Evolutionary conservation across 2,113 vertebrate species (phyloP), one percentile per base, ranked within the genome.

Genomic region (Pedetes capensis): DNA sequence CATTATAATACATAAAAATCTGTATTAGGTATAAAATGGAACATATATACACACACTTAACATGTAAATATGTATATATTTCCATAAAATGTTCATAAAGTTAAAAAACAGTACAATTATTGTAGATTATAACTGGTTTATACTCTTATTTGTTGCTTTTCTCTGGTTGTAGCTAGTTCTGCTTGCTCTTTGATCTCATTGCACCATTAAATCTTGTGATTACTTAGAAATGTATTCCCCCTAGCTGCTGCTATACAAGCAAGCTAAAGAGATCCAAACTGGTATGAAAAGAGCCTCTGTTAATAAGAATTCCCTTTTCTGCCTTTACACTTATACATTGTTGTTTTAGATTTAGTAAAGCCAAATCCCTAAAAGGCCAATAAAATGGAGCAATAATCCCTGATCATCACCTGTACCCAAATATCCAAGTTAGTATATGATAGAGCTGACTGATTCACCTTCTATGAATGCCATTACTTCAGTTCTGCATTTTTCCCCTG

Each of bases 221-320:
- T 96, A 97, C 97, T 98, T 96, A 91, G 98, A 97, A 97, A 98
- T 96, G 92, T 97, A 97, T 85, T 95, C 57, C 83, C 98, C 88
- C 97, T 96, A 98, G 96, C 96, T 98, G 97, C 93, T 98, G 86
- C 81, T 91, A 37, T 44, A 95, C 95, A 97, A 96, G 34, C 74
- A 91, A 96, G 91, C 91, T 83, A 94, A 97, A 96, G 89, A 95
- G 94, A 93, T 95, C 76, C 94, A 94, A 94, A 96, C 25, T 89
- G 95, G 89, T 93, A 95, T 72, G 53, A 84, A 96, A 97, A 92
- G 66, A 96, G 18, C 66, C 34, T 57, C 61, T 8, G 1, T 37
- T 69, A 92, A 49, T 83, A 75, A 92, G 57, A 63, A 61, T 71
- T n/a, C 61, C n/a, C 63, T 82, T 49, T 74, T 84, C 51, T 74